These are phyloP conservation scores for Drosophila siamana DNA, from an alignment of 2,888 invertebrate species.

Conservation along the genomic window DNA sequence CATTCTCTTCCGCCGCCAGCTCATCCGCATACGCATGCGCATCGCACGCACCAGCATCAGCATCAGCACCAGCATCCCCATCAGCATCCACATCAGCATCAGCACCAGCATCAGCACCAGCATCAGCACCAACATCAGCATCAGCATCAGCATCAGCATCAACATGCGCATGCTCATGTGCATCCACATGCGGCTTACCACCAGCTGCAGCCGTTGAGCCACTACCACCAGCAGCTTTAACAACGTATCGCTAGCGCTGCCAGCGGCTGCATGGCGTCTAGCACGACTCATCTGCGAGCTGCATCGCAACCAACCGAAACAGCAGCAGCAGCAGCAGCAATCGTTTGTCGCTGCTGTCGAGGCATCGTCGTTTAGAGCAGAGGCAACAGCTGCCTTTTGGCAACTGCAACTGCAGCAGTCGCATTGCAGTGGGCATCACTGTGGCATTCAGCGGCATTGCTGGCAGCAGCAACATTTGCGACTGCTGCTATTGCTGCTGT, in stretches of 20 bases:
- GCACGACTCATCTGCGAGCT: conserved; percentile 37
- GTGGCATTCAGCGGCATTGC: conserved; percentile 14
- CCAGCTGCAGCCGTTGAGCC: conserved; percentile 69
- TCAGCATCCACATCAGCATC: conserved; percentile 38
- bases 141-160: conserved; percentile 36
- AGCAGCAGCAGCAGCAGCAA: conserved; percentile 16
- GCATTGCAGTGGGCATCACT: not conserved
- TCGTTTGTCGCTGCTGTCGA: conserved; percentile 6
- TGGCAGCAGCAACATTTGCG: not conserved
- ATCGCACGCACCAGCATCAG: conserved; percentile 36
- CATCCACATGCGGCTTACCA: conserved; percentile 50
- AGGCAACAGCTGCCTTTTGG: conserved; percentile 17
- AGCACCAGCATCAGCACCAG: conserved; percentile 39
- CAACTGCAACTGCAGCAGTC: conserved; percentile 14
- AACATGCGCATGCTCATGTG: conserved; percentile 41
- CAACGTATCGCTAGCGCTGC: conserved; percentile 60
- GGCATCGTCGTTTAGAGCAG: not conserved
- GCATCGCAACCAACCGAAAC: conserved; percentile 12
- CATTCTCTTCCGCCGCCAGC: conserved; percentile 31
- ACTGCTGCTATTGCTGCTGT: not conserved
- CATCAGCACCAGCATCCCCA: conserved; percentile 45
- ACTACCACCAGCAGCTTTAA: conserved; percentile 79
- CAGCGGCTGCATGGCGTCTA: conserved; percentile 44
- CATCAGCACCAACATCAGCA: conserved; percentile 49
- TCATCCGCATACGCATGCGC: conserved; percentile 33